Evolutionary conservation across 2,888 invertebrate species (phyloP).

Genomic region (Lacanobia wlatinum): DNA sequence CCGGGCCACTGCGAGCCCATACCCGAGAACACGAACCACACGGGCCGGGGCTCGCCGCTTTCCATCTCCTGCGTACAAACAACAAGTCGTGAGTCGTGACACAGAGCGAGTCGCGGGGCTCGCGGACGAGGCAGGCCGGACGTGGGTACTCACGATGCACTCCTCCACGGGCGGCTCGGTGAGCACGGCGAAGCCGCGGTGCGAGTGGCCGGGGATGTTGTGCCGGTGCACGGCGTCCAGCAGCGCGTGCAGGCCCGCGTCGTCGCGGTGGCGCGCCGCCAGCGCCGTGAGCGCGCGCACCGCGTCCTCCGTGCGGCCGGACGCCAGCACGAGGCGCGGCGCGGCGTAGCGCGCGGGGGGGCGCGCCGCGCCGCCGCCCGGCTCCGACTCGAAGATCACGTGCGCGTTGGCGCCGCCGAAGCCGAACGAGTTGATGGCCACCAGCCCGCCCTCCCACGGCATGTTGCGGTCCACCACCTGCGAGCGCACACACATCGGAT

Average conservation of each 20-base stretch:
- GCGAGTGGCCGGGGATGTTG: slow-evolving; percentile 94
- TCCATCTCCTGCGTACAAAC: slow-evolving; percentile 75
- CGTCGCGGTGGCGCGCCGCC: slow-evolving; percentile 91
- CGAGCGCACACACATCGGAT: neutral
- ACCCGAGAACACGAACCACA: slow-evolving; percentile 99
- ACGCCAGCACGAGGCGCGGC: slow-evolving; percentile 92
- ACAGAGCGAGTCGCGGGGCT: neutral
- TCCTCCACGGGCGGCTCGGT: slow-evolving; percentile 68
- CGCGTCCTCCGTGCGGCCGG: slow-evolving; percentile 96
- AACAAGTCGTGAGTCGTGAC: neutral
- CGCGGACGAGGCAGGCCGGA: too few relatives aligned
- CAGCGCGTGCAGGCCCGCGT: slow-evolving; percentile 94
- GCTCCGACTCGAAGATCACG: slow-evolving; percentile 95
- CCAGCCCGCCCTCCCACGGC: slow-evolving; percentile 97
- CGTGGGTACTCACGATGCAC: slow-evolving; percentile 69
- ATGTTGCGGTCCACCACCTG: slow-evolving; percentile 95
- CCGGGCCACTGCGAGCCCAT: slow-evolving; percentile 99
- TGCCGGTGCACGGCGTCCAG: slow-evolving; percentile 94
- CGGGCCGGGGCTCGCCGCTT: slow-evolving; percentile 92
- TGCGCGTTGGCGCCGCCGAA: slow-evolving; percentile 99
- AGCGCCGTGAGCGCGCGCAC: slow-evolving; percentile 92
- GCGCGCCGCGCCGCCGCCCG: slow-evolving; percentile 86
- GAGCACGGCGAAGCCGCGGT: slow-evolving; percentile 95
- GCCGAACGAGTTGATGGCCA: slow-evolving; percentile 98
- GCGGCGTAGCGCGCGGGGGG: slow-evolving; percentile 83